Conservation (phyloP, 2,888 invertebrate genomes). For the Perizoma flavofasciatum region DNA sequence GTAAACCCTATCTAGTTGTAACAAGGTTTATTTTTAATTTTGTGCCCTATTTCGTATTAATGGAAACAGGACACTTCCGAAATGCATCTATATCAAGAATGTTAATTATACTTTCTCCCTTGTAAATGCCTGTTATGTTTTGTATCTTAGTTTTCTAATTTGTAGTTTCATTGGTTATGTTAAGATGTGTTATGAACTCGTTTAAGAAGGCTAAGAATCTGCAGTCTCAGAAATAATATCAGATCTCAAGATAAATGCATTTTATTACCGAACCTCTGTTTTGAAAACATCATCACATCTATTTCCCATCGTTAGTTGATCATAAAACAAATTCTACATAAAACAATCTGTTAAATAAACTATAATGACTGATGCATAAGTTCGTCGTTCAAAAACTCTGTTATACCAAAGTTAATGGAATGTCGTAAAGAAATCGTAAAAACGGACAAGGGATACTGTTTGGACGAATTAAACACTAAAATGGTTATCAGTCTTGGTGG, state of each 20-base stretch:
- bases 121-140: conserved; percentile 8
- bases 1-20: conserved; percentile 7
- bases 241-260: neutral
- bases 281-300: conserved; percentile 16
- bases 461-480: conserved; percentile 2
- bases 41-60: conserved; percentile 3
- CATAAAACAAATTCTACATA: conserved; percentile 30
- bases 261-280: conserved; percentile 4
- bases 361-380: conserved; percentile 30
- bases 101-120: conserved; percentile 26
- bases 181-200: conserved; percentile 3
- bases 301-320: conserved; percentile 29
- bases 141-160: conserved; percentile 5
- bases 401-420: conserved; percentile 17
- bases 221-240: too few relatives aligned
- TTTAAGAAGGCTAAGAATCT: too few relatives aligned
- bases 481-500: neutral
- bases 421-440: conserved; percentile 37
- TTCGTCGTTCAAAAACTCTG: conserved; percentile 27
- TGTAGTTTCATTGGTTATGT: conserved; percentile 3
- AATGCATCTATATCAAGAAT: conserved; percentile 21
- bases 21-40: neutral
- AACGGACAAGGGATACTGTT: conserved; percentile 33
- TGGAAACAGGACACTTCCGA: conserved; percentile 20
- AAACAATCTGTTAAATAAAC: conserved; percentile 27